Conservation (phyloP, 2,797 vertebrate genomes). For the Eospalax fontanierii region DNA sequence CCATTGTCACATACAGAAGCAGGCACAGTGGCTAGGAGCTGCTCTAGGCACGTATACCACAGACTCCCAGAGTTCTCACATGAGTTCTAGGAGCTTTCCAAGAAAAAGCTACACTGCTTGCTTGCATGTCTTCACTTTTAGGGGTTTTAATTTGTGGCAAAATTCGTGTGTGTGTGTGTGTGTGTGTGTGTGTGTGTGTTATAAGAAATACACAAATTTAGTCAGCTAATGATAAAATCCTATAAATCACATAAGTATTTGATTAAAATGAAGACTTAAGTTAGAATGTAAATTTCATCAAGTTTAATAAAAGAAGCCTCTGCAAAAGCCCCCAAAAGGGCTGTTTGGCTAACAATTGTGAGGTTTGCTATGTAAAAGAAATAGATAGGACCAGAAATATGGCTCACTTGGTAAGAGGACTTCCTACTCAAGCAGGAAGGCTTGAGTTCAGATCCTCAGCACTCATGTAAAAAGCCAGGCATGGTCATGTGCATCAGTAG, state of each 20-base stretch:
- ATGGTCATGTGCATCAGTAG: background rate
- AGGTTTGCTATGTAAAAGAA: background rate
- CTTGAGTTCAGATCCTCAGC: background rate
- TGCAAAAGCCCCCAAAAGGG: background rate
- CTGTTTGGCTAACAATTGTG: background rate
- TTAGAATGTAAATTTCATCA: constrained; percentile 42
- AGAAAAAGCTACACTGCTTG: background rate
- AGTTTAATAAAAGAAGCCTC: constrained; percentile 43
- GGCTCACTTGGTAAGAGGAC: background rate
- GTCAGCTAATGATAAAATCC: constrained; percentile 61
- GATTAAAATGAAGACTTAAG: constrained; percentile 67
- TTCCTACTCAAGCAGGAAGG: background rate
- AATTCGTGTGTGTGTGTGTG: background rate
- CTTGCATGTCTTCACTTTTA: constrained; percentile 1
- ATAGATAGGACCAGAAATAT: background rate
- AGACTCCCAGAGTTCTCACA: background rate
- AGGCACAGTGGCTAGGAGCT: background rate
- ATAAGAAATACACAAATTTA: constrained; percentile 30
- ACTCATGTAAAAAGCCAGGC: no score
- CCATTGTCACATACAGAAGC: background rate
- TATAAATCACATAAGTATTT: constrained; percentile 46
- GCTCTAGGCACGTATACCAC: background rate
- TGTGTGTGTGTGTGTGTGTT: background rate
- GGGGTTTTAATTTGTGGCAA: background rate
- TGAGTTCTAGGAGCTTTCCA: background rate